phyloP scores from a whole-genome alignment of 2,113 vertebrate genomes.

The Opisthocomus hoazin region DNA sequence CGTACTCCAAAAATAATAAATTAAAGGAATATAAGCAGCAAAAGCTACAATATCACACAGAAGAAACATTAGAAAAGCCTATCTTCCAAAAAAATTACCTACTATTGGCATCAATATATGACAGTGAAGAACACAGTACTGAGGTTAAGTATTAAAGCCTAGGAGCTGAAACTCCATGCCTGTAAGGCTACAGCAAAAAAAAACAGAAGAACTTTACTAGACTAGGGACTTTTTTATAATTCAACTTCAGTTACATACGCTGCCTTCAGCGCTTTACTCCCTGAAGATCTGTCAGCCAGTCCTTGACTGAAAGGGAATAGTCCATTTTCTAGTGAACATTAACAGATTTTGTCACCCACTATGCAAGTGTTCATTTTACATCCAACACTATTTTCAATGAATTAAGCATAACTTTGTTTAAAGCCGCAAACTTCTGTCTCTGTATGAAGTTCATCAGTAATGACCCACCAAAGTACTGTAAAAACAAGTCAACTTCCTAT shows the following conservation, averaged over 20 bases:
- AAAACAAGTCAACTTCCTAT: background rate
- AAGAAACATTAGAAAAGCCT: background rate
- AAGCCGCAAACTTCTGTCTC: background rate
- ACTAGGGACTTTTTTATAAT: background rate
- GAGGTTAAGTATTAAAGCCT: background rate
- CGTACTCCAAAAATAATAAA: background rate
- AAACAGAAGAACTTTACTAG: background rate
- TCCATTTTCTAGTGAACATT: background rate
- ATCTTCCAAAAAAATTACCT: background rate
- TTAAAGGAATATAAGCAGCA: background rate
- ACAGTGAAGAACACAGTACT: background rate
- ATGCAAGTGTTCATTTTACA: background rate
- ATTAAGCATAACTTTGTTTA: background rate
- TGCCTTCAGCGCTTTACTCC: background rate
- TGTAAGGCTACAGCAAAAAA: background rate
- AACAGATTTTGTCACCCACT: background rate
- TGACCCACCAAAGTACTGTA: background rate
- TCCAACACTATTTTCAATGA: background rate
- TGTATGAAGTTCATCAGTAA: background rate
- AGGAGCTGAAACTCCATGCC: background rate
- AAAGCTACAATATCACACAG: background rate
- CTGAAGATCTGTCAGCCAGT: background rate
- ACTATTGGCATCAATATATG: background rate
- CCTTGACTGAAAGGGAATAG: background rate
- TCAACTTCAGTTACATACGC: background rate